phyloP scores from a whole-genome alignment of 2,888 invertebrate genomes.

The Anoplius nigerrimus region DNA sequence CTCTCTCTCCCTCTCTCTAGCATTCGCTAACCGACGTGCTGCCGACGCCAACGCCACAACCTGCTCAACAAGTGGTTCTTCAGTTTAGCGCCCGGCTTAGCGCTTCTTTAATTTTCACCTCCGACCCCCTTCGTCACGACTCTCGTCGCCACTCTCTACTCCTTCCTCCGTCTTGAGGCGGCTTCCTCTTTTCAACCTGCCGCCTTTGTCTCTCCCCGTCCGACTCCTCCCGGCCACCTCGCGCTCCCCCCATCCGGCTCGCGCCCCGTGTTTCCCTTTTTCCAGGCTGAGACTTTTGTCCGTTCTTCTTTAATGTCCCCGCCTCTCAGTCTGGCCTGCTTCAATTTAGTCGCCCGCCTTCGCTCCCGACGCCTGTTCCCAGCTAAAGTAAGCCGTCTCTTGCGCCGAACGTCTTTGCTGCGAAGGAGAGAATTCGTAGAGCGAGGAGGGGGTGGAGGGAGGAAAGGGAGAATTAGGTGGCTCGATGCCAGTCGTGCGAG shows the following conservation, averaged over 20 bases:
- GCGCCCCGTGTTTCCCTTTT: too few relatives aligned
- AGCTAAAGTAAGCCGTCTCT: too few relatives aligned
- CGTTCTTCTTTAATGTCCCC: too few relatives aligned
- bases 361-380: too few relatives aligned
- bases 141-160: slow-evolving; percentile 11
- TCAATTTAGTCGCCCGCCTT: too few relatives aligned
- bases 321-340: too few relatives aligned
- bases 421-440: not conserved
- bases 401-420: too few relatives aligned
- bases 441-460: slow-evolving; percentile 16
- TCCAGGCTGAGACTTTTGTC: too few relatives aligned
- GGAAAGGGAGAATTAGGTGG: slow-evolving; percentile 3
- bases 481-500: too few relatives aligned
- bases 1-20: slow-evolving; percentile 27
- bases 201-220: too few relatives aligned
- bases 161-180: not conserved
- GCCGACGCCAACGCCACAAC: slow-evolving; percentile 46
- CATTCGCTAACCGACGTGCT: slow-evolving; percentile 49
- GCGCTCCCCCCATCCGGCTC: not conserved
- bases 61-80: slow-evolving; percentile 75
- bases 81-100: slow-evolving; percentile 74
- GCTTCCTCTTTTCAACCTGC: not conserved
- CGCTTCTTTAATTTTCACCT: slow-evolving; percentile 72
- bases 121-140: slow-evolving; percentile 30
- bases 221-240: too few relatives aligned